phyloP scores from a whole-genome alignment of 1,140 invertebrate genomes.

The Drosophila chauvacae region DNA sequence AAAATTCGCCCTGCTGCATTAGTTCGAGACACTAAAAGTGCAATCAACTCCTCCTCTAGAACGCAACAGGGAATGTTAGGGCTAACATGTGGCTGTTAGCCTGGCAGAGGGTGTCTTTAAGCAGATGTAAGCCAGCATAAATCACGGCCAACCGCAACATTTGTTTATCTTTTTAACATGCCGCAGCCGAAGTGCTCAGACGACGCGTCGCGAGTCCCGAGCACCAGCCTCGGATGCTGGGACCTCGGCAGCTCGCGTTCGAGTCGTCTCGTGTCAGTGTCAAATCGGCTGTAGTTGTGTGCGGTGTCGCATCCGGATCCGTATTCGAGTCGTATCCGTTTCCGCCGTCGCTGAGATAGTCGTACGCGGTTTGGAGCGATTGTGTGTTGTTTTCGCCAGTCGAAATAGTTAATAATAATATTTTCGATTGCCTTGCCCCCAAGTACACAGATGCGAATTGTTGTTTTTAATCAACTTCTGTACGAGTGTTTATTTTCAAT shows the following conservation, averaged over 20 bases:
- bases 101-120: conserved; percentile 19
- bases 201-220: conserved; percentile 20
- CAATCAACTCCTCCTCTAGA: not conserved
- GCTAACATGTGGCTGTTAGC: conserved; percentile 31
- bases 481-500: conserved; percentile 20
- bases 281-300: conserved; percentile 50
- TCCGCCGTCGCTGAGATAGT: conserved; percentile 11
- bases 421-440: conserved; percentile 17
- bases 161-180: conserved; percentile 72
- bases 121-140: conserved; percentile 58
- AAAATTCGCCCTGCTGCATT: conserved; percentile 33
- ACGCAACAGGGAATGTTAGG: conserved; percentile 18
- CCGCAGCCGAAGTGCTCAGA: conserved; percentile 42
- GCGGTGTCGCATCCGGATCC: conserved; percentile 28
- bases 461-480: conserved; percentile 43
- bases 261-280: conserved; percentile 47
- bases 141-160: conserved; percentile 51
- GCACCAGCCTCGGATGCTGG: conserved; percentile 38
- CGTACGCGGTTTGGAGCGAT: not conserved
- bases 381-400: conserved; percentile 10
- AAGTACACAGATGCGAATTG: conserved; percentile 30
- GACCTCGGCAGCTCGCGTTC: conserved; percentile 7
- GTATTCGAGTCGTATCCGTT: conserved; percentile 5
- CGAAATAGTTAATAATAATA: conserved; percentile 37
- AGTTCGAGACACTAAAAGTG: conserved; percentile 18